phyloP scores from a whole-genome alignment of 2,113 vertebrate species.

The Lathamus discolor region DNA sequence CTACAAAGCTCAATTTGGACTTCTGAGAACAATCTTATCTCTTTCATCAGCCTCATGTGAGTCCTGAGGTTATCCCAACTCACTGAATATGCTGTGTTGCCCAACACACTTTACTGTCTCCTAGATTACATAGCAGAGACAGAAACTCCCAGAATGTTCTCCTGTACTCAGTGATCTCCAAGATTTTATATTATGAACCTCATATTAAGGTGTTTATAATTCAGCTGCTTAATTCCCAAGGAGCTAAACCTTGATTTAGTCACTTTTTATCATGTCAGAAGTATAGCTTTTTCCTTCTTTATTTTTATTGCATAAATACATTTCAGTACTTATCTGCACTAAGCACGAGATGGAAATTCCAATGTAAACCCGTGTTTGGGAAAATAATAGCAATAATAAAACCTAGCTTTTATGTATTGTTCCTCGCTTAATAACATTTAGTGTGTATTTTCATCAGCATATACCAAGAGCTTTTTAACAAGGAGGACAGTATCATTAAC shows the following conservation, averaged over 20 bases:
- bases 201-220: not conserved
- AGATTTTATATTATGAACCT: not conserved
- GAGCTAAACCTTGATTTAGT: not conserved
- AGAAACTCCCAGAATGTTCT: constrained; percentile 7
- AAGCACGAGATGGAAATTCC: not conserved
- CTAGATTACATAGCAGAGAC: not conserved
- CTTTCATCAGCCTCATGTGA: not conserved
- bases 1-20: not conserved
- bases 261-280: not conserved
- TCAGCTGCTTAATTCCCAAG: not conserved
- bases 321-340: not conserved
- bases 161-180: not conserved
- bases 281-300: not conserved
- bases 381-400: not conserved
- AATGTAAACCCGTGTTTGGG: not conserved
- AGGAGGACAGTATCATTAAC: constrained; percentile 37
- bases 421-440: not conserved
- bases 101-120: not conserved
- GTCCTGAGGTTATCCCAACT: not conserved
- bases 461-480: constrained; percentile 32
- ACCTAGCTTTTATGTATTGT: not conserved
- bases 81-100: not conserved
- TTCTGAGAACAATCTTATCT: not conserved
- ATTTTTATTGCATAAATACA: not conserved
- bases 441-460: not conserved